Evolutionary conservation across 2,113 vertebrate genomes (phyloP).

Genomic region (Donacobius atricapilla): DNA sequence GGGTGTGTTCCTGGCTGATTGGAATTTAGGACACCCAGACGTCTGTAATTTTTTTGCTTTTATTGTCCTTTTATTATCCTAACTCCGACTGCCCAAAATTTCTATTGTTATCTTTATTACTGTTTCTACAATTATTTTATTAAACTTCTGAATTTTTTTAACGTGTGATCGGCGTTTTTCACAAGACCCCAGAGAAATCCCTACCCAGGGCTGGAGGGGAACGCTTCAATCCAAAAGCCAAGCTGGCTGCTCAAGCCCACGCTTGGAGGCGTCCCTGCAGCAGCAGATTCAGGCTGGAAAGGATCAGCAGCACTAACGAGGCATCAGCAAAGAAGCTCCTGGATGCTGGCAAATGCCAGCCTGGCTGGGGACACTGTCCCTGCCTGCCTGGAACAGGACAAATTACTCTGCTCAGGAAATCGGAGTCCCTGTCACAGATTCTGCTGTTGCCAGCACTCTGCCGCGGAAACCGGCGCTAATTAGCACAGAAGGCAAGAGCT

Average conservation of each 20-base stretch:
- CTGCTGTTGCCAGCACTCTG: conserved; percentile 25
- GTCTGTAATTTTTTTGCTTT: too few species aligned
- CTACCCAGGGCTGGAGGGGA: background rate
- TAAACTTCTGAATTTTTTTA: too few species aligned
- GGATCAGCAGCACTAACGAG: background rate
- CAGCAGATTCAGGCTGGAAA: background rate
- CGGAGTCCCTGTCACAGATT: conserved; percentile 7
- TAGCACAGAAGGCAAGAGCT: conserved; percentile 9
- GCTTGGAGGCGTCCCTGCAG: background rate
- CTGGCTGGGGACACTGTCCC: background rate
- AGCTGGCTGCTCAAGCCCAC: background rate
- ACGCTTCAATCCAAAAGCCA: background rate
- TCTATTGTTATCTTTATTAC: too few species aligned
- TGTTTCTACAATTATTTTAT: too few species aligned
- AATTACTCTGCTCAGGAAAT: background rate
- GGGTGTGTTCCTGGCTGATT: too few species aligned
- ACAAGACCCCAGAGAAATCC: background rate
- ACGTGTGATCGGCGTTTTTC: too few species aligned
- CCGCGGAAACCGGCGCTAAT: background rate
- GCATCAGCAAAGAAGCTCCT: background rate
- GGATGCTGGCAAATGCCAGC: background rate
- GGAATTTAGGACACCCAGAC: too few species aligned
- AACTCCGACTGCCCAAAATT: too few species aligned
- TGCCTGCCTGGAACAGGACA: background rate
- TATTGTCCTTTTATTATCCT: too few species aligned